Percentiles rank a stretch among this genome's conserved stretches.
Conservation (phyloP, 1,140 invertebrate genomes). For the Conus ventricosus region DNA sequence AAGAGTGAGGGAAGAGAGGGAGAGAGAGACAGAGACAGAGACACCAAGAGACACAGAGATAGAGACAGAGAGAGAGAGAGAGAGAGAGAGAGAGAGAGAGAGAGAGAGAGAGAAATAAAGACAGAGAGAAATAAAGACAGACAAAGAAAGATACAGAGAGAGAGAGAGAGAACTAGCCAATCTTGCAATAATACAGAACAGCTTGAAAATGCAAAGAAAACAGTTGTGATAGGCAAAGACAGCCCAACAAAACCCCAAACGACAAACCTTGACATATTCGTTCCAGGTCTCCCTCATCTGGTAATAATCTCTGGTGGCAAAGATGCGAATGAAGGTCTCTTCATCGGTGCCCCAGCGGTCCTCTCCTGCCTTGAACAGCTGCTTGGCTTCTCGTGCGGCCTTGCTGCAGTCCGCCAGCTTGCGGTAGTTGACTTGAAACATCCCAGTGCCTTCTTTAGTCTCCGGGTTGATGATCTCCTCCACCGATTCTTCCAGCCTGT, state of each 20-base stretch:
- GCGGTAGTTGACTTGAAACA: conserved; percentile 64
- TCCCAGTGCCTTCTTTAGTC: conserved; percentile 56
- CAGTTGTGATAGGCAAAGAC: background rate
- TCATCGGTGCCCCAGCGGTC: conserved; percentile 77
- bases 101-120: no score
- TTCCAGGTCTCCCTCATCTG: conserved; percentile 67
- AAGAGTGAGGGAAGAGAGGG: no score
- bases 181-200: no score
- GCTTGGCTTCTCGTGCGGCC: conserved; percentile 61
- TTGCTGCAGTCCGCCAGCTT: conserved; percentile 56
- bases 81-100: no score
- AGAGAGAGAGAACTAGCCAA: no score
- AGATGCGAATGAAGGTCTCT: conserved; percentile 67
- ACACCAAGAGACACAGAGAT: no score
- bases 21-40: no score
- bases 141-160: no score
- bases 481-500: conserved; percentile 57
- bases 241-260: background rate
- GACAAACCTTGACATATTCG: conserved; percentile 70
- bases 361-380: conserved; percentile 72
- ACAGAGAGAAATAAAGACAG: no score
- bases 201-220: no score
- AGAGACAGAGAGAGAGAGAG: no score
- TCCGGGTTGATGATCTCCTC: conserved; percentile 60
- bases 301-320: conserved; percentile 65